A percentile compares a stretch with the other conserved stretches of the same genome.
Evolutionary conservation across 1,140 invertebrate species (phyloP).

Genomic region (Ceratosolen fusciceps): DNA sequence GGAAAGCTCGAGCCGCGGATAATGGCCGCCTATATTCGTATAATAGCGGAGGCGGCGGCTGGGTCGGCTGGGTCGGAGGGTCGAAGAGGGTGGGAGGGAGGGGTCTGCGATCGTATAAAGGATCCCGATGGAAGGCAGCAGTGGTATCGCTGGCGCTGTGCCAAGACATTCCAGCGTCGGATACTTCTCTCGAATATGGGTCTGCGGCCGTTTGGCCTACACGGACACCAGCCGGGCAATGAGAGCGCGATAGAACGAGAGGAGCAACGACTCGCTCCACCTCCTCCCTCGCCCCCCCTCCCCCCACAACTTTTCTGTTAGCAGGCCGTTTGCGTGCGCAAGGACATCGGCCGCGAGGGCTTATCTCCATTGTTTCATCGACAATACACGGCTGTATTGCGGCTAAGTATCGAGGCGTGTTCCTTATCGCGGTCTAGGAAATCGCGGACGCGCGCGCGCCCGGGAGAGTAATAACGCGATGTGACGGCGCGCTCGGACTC

Average conservation of each 20-base stretch:
- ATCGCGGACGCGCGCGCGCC: neutral
- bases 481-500: neutral
- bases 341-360: constrained; percentile 51
- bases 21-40: constrained; percentile 41
- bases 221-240: neutral
- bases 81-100: too few relatives aligned
- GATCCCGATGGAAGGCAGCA: constrained; percentile 29
- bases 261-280: neutral
- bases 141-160: constrained; percentile 53
- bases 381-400: constrained; percentile 12
- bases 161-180: constrained; percentile 59
- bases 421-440: constrained; percentile 26
- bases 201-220: constrained; percentile 28
- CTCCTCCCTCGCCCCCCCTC: too few relatives aligned
- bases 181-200: constrained; percentile 54
- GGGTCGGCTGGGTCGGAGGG: too few relatives aligned
- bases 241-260: neutral
- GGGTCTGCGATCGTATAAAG: constrained; percentile 1
- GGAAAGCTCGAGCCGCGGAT: constrained; percentile 53
- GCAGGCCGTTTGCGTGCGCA: neutral
- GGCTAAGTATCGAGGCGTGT: constrained; percentile 24
- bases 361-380: constrained; percentile 63
- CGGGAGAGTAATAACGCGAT: constrained; percentile 33
- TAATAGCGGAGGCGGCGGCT: too few relatives aligned
- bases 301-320: neutral